These are phyloP conservation scores for Apamea crenata DNA, from an alignment of 2,888 invertebrate species.

Conservation along the genomic window DNA sequence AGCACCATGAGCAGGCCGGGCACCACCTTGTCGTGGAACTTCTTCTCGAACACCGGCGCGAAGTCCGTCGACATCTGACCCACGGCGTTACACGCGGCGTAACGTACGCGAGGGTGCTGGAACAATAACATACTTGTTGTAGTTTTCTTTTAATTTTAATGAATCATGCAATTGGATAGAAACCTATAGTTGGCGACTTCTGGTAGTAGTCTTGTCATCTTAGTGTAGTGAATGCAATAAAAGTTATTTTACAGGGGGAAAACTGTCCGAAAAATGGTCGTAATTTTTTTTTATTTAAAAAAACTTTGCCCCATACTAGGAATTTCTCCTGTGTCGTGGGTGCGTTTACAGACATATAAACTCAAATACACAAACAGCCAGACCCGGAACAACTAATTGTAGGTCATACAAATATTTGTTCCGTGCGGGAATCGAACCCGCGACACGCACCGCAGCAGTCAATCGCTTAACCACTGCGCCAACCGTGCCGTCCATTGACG, in stretches of 20 bases:
- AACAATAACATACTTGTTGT: conserved; percentile 32
- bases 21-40: conserved; percentile 98
- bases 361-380: too few relatives aligned
- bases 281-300: too few relatives aligned
- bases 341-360: too few relatives aligned
- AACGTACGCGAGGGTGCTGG: conserved; percentile 97
- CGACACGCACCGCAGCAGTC: too few relatives aligned
- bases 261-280: neutral
- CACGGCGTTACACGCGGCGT: conserved; percentile 99
- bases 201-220: neutral
- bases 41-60: conserved; percentile 98
- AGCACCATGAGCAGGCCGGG: conserved; percentile 96
- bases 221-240: neutral
- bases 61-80: conserved; percentile 99
- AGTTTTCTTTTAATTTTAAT: neutral
- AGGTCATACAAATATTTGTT: too few relatives aligned
- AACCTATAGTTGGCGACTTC: neutral
- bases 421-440: too few relatives aligned
- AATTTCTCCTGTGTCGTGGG: too few relatives aligned
- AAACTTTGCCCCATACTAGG: too few relatives aligned
- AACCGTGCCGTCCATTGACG: too few relatives aligned
- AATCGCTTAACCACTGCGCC: too few relatives aligned
- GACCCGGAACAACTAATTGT: too few relatives aligned
- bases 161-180: neutral
- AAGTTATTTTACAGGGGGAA: neutral